Evolutionary conservation across 2,888 invertebrate genomes (phyloP).

Genomic region (Tuberolachnus salignus): DNA sequence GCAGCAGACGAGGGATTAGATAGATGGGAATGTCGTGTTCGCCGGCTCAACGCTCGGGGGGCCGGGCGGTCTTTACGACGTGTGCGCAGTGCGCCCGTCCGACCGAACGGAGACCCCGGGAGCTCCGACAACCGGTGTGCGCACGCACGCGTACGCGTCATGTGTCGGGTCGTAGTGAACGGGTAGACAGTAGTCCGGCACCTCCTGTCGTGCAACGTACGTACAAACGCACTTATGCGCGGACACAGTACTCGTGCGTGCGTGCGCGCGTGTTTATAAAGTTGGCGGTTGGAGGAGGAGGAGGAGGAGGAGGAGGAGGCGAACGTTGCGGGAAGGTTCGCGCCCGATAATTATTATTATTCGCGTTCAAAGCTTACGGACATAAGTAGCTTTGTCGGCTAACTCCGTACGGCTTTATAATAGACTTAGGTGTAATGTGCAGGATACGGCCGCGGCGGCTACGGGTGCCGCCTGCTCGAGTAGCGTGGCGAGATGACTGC

Average conservation of each 20-base stretch:
- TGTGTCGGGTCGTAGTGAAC: too few relatives aligned
- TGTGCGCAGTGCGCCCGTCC: neutral
- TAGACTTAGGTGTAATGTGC: neutral
- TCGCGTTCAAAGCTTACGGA: constrained; percentile 19
- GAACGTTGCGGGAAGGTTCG: too few relatives aligned
- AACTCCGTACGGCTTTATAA: neutral
- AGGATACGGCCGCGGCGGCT: too few relatives aligned
- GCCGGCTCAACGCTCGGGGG: neutral
- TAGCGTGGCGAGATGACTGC: constrained; percentile 12
- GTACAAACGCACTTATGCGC: neutral
- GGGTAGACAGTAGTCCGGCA: too few relatives aligned
- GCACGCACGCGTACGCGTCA: too few relatives aligned
- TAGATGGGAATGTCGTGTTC: constrained; percentile 53
- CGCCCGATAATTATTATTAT: constrained; percentile 35
- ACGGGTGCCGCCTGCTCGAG: neutral
- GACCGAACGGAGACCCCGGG: neutral
- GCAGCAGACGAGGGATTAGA: constrained; percentile 27
- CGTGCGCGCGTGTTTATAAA: neutral
- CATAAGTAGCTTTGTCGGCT: constrained; percentile 34
- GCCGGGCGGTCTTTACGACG: neutral
- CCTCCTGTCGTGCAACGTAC: neutral
- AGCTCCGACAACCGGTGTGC: neutral
- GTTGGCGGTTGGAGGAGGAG: neutral
- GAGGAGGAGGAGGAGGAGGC: too few relatives aligned
- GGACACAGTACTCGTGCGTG: neutral